Conservation (phyloP, 2,113 vertebrate genomes). For the Eulemur rufifrons region DNA sequence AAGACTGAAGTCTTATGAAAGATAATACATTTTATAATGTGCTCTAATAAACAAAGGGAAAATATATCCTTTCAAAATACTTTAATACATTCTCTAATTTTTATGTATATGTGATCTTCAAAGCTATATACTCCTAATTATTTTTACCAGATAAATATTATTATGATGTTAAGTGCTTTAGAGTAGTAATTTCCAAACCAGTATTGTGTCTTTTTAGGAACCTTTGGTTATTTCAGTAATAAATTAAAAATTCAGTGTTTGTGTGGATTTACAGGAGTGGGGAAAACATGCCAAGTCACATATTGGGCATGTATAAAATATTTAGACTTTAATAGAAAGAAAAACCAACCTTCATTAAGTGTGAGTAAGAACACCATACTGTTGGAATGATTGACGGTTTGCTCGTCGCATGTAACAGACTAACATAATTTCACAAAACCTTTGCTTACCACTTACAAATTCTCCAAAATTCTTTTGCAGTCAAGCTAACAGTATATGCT, state of each 20-base stretch:
- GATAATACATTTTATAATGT: neutral
- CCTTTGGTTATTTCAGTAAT: constrained; percentile 1
- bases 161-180: constrained; percentile 55
- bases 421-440: constrained; percentile 78
- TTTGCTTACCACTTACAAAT: constrained; percentile 75
- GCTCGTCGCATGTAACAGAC: constrained; percentile 64
- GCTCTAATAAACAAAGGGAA: neutral
- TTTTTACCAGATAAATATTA: constrained; percentile 31
- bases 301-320: constrained; percentile 59
- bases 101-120: neutral
- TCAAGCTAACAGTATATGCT: neutral
- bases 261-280: neutral
- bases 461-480: constrained; percentile 50
- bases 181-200: neutral
- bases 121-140: neutral
- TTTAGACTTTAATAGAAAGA: constrained; percentile 79
- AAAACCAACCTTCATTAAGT: constrained; percentile 75
- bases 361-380: constrained; percentile 66
- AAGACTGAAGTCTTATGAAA: neutral
- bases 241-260: neutral
- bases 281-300: neutral
- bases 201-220: neutral
- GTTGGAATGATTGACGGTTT: constrained; percentile 81
- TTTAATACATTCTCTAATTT: neutral
- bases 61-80: neutral